phyloP scores from a whole-genome alignment of 2,113 vertebrate species.

The Syngnathus floridae region DNA sequence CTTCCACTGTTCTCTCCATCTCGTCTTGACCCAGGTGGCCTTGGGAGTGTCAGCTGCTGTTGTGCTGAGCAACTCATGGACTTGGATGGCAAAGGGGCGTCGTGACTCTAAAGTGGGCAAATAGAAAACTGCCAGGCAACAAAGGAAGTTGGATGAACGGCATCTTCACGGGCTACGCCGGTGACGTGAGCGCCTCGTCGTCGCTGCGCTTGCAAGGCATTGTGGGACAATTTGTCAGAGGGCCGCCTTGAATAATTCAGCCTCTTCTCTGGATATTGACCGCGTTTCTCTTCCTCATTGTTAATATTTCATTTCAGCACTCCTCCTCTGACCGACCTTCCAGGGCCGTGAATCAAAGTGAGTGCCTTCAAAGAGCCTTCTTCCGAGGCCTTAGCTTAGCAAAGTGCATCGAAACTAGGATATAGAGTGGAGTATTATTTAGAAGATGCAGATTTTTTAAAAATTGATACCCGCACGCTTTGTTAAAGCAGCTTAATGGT shows the following conservation, averaged over 20 bases:
- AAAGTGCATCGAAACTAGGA: background rate
- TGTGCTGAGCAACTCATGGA: too few relatives aligned
- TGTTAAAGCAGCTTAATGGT: too few relatives aligned
- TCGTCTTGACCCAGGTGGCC: too few relatives aligned
- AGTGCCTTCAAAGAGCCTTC: too few relatives aligned
- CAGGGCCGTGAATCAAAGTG: background rate
- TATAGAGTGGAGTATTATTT: too few relatives aligned
- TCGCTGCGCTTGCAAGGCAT: background rate
- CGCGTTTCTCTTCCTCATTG: background rate
- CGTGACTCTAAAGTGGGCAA: too few relatives aligned
- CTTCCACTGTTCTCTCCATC: too few relatives aligned
- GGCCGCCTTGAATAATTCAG: background rate
- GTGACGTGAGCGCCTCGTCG: background rate
- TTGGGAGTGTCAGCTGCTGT: too few relatives aligned
- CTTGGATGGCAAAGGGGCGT: too few relatives aligned
- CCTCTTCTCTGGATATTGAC: background rate
- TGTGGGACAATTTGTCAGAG: background rate
- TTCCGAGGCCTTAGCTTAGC: background rate
- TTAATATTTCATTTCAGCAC: background rate
- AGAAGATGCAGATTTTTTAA: too few relatives aligned
- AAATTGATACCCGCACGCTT: too few relatives aligned
- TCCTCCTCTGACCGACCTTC: background rate
- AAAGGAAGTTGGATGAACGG: background rate
- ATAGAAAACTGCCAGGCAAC: background rate
- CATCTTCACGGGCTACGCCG: background rate